A percentile compares a stretch with the other conserved stretches of the same genome.
These are phyloP conservation scores for Strix occidentalis DNA, from an alignment of 2,797 vertebrate species.

Conservation along the genomic window DNA sequence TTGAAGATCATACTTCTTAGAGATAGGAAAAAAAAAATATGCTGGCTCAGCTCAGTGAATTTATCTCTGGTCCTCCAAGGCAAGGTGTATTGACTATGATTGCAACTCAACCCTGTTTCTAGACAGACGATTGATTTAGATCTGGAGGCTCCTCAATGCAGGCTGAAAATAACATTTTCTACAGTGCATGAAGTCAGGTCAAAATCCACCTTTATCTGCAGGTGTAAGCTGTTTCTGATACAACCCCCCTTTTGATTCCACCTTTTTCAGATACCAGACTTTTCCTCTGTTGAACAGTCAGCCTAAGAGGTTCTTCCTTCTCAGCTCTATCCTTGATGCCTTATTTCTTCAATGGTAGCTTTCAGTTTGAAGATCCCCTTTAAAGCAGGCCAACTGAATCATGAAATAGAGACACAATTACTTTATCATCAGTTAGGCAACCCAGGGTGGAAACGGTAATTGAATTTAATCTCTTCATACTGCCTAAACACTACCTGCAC, in stretches of 20 bases:
- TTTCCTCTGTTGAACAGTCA: background rate
- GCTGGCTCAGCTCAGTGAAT: background rate
- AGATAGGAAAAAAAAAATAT: background rate
- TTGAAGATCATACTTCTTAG: background rate
- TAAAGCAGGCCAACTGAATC: background rate
- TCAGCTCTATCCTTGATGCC: background rate
- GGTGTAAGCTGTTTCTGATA: background rate
- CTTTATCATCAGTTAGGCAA: background rate
- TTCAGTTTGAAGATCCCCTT: background rate
- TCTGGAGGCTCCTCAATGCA: background rate
- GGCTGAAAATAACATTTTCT: background rate
- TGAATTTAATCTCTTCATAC: background rate
- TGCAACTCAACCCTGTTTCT: background rate
- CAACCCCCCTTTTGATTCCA: background rate
- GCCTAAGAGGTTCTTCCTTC: background rate
- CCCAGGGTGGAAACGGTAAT: background rate
- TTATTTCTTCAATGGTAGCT: background rate
- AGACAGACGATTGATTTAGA: background rate
- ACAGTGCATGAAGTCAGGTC: background rate
- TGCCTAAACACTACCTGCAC: background rate
- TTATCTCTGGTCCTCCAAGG: background rate
- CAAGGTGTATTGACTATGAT: fast-evolving
- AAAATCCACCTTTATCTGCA: background rate
- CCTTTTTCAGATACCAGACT: background rate
- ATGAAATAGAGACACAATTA: background rate